These are phyloP conservation scores for Euura saliciscinereae DNA, from an alignment of 1,140 invertebrate genomes.

Conservation along the genomic window DNA sequence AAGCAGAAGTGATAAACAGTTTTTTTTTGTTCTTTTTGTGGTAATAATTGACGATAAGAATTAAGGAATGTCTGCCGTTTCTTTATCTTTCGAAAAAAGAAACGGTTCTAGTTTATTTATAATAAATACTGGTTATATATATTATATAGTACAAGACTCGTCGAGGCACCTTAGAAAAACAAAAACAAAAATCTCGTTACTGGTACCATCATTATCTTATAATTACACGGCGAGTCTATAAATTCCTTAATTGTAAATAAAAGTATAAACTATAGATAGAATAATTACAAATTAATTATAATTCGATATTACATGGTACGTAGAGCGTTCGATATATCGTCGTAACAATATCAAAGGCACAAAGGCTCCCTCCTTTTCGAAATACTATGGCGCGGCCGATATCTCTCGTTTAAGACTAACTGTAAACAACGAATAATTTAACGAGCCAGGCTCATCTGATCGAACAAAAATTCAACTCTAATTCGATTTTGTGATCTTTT, in stretches of 20 bases:
- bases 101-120: background rate
- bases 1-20: constrained; percentile 24
- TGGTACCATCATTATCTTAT: background rate
- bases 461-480: no score
- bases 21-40: background rate
- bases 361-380: no score
- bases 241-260: background rate
- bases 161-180: background rate
- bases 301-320: background rate
- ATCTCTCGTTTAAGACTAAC: no score
- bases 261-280: background rate
- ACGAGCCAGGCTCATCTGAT: no score
- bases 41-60: background rate
- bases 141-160: background rate
- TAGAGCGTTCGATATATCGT: no score
- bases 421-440: no score
- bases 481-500: no score
- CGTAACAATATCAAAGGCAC: no score
- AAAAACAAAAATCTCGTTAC: background rate
- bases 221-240: background rate
- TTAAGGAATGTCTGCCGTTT: background rate
- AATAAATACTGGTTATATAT: background rate
- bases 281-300: constrained; percentile 2
- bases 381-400: no score
- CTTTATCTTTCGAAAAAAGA: background rate